phyloP scores from a whole-genome alignment of 2,888 invertebrate genomes.

The Xestia c-nigrum region DNA sequence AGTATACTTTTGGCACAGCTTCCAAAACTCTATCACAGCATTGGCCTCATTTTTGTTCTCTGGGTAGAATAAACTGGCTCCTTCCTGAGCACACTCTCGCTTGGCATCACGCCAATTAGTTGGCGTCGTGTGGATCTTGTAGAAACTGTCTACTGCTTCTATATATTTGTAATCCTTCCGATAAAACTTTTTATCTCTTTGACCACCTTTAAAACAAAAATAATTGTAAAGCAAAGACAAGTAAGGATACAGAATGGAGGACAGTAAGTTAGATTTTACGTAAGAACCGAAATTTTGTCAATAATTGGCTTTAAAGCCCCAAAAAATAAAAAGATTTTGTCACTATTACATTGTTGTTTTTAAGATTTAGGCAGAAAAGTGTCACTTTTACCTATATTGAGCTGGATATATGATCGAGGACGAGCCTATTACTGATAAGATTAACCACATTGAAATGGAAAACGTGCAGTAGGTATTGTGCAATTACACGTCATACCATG shows the following conservation, averaged over 20 bases:
- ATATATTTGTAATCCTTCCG: constrained; percentile 80
- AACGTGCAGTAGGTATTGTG: too few species aligned
- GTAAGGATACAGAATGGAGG: background rate
- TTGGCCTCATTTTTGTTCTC: constrained; percentile 75
- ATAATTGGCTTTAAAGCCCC: background rate
- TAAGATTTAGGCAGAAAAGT: too few species aligned
- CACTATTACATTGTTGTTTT: background rate
- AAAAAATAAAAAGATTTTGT: background rate
- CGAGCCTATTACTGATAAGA: too few species aligned
- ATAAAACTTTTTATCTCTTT: constrained; percentile 74
- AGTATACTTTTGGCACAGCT: background rate
- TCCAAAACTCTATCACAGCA: constrained; percentile 61
- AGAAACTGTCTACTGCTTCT: constrained; percentile 74
- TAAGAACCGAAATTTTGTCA: background rate
- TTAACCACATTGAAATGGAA: too few species aligned
- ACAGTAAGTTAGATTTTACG: background rate
- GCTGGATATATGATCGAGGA: too few species aligned
- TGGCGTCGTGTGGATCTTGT: constrained; percentile 79
- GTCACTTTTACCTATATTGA: too few species aligned
- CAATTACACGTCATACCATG: background rate
- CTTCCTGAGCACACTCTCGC: constrained; percentile 76
- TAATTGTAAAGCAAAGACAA: background rate
- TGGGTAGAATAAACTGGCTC: constrained; percentile 79
- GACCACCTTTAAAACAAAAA: constrained; percentile 71
- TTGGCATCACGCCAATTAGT: constrained; percentile 79